phyloP scores from a whole-genome alignment of 2,888 invertebrate species.

The Cyrtodaria siliqua region DNA sequence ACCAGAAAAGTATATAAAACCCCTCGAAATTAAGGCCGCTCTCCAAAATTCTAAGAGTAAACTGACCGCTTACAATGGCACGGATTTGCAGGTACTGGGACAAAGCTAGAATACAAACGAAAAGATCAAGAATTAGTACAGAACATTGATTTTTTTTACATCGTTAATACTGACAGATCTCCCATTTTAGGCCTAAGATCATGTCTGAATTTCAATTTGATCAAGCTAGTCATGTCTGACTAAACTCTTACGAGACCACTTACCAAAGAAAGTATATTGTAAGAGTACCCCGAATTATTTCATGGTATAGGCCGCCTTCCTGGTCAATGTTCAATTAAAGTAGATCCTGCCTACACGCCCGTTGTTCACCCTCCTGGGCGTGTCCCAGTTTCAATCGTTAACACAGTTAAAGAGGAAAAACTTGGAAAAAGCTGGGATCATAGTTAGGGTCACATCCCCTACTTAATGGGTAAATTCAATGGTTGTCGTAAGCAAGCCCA shows the following conservation, averaged over 20 bases:
- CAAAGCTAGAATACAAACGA: too few species aligned
- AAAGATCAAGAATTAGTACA: not conserved
- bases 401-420: constrained; percentile 8
- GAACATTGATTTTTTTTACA: not conserved
- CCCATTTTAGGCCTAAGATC: constrained; percentile 31
- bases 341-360: constrained; percentile 5
- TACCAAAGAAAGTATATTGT: constrained; percentile 27
- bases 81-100: too few species aligned
- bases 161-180: constrained; percentile 17
- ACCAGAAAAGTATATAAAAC: not conserved
- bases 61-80: too few species aligned
- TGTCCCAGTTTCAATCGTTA: constrained; percentile 30
- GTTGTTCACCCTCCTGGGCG: constrained; percentile 26
- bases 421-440: too few species aligned
- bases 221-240: constrained; percentile 20
- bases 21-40: not conserved
- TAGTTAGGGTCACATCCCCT: constrained; percentile 32
- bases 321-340: constrained; percentile 20
- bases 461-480: constrained; percentile 48
- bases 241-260: not conserved
- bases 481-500: constrained; percentile 28
- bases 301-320: constrained; percentile 38
- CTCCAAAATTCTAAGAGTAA: too few species aligned
- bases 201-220: constrained; percentile 23
- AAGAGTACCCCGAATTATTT: constrained; percentile 29